These are phyloP conservation scores for Drosophila seguyi DNA, from an alignment of 1,140 invertebrate genomes.

Conservation along the genomic window DNA sequence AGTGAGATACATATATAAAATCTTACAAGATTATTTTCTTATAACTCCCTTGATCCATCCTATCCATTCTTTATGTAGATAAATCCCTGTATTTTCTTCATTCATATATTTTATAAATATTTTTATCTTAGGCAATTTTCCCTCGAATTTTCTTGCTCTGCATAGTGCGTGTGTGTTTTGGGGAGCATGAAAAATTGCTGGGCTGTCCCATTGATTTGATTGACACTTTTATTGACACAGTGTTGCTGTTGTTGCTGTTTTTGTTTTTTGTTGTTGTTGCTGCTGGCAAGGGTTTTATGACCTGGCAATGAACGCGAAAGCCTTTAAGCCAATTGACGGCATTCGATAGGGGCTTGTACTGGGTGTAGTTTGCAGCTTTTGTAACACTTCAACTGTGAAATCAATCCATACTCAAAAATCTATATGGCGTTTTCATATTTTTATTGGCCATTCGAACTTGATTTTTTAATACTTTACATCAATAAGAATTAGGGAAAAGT, in stretches of 20 bases:
- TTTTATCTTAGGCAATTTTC: not conserved
- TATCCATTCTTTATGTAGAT: too few species aligned
- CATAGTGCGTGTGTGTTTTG: slow-evolving; percentile 5
- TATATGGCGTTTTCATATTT: slow-evolving; percentile 29
- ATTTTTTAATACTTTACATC: slow-evolving; percentile 46
- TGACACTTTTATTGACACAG: slow-evolving; percentile 80
- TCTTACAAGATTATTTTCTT: too few species aligned
- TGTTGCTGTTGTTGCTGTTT: slow-evolving; percentile 46
- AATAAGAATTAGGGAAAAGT: slow-evolving; percentile 24
- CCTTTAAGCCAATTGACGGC: slow-evolving; percentile 58
- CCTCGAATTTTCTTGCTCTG: not conserved
- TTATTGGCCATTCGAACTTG: slow-evolving; percentile 37
- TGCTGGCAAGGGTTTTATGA: slow-evolving; percentile 70
- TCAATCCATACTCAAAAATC: slow-evolving; percentile 18
- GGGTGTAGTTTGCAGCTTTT: slow-evolving; percentile 25
- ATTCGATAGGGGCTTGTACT: slow-evolving; percentile 13
- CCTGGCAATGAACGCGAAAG: slow-evolving; percentile 51
- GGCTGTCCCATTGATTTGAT: slow-evolving; percentile 77
- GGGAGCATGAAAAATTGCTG: slow-evolving; percentile 65
- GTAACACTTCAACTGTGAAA: slow-evolving; percentile 22
- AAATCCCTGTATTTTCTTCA: too few species aligned
- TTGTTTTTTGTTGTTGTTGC: not conserved
- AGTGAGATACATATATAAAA: too few species aligned
- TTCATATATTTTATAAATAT: not conserved
- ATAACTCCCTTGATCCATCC: too few species aligned